phyloP scores from a whole-genome alignment of 2,113 vertebrate genomes.

The Petromus typicus region DNA sequence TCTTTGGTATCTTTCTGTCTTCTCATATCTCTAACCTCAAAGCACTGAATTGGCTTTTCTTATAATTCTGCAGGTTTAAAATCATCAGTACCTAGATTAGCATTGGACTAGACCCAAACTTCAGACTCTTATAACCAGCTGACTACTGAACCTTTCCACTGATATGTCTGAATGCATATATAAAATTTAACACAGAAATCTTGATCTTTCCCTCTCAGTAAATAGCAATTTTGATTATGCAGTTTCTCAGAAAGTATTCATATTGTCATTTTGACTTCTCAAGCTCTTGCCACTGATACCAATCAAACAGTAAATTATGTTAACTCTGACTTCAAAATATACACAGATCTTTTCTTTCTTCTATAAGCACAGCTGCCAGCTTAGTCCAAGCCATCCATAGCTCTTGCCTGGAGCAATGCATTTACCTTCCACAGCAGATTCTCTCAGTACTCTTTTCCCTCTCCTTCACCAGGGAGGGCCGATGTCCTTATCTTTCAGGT shows the following conservation, averaged over 20 bases:
- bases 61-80: conserved; percentile 30
- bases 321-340: conserved; percentile 6
- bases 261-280: background rate
- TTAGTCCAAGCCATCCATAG: background rate
- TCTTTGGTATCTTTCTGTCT: background rate
- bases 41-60: background rate
- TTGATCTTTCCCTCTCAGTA: background rate
- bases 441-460: background rate
- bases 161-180: background rate
- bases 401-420: background rate
- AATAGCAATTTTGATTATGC: background rate
- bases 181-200: background rate
- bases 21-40: background rate
- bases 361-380: background rate
- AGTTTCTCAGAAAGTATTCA: background rate
- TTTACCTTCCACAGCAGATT: background rate
- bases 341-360: background rate
- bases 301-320: background rate
- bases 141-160: background rate
- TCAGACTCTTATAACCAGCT: background rate
- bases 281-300: background rate
- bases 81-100: background rate
- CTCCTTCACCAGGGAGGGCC: background rate
- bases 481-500: background rate
- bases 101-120: background rate